Evolutionary conservation across 2,888 invertebrate species (phyloP), one percentile per base, ranked within the genome.

Genomic region (Gnatocerus cornutus): DNA sequence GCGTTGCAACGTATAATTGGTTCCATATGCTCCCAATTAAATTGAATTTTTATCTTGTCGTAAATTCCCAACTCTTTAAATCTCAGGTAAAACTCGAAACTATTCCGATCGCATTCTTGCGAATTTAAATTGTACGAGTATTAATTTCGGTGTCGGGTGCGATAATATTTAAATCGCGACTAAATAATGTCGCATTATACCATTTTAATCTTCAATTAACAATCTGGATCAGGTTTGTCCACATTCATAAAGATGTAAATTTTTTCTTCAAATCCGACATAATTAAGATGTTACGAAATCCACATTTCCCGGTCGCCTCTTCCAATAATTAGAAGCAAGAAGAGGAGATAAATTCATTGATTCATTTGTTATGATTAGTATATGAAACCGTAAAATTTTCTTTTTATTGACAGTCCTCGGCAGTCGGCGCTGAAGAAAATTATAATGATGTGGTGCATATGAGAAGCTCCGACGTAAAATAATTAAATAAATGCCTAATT

Each of bases 401-500:
- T 21, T 16, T 61, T 37, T 46, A 48, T 61, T 10, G 21, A 4
- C 4, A 21, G 4, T 21, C 4, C 21, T 27, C 53, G 41, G 46
- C 65, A 72, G 73, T 4, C 74, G 73, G 70, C 53, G 37, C 6
- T 56, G 46, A 46, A 16, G 16, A 46, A 46, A 46, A 13, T 46
- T 30, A 53, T 29, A 64, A 37, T 41, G 55, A 45, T 16, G 41
- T 21, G 48, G 29, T 21, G 37, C 45, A 45, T 55, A 53, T 58
- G 58, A 41, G 56, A 66, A 37, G 48, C 52, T 52, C 53, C 2
- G 56, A 56, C 16, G 30, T 30, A 45, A 58, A 12, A 61, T 61
- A 69, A 74, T 74, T 73, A 74, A 74, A 74, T 74, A 71, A 74
- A 74, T 71, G 71, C 63, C 71, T 75, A 77, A 77, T 76, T 77